Percentiles rank a stretch among this genome's conserved stretches.
These are phyloP conservation scores for Clusia tigrina DNA, from an alignment of 2,888 invertebrate species.

Conservation along the genomic window DNA sequence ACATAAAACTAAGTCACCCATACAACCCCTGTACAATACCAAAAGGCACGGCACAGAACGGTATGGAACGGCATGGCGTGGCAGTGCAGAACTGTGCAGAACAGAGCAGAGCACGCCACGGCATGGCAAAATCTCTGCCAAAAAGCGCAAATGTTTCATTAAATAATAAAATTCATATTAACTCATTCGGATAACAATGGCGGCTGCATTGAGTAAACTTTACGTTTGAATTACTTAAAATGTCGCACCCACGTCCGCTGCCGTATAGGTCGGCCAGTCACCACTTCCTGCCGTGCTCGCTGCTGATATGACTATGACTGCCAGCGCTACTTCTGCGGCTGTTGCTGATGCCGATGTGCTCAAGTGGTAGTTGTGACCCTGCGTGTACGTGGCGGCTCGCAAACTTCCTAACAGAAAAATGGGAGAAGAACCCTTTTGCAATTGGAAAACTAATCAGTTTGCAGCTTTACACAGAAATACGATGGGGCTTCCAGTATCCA, in stretches of 20 bases:
- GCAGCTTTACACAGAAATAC: too few relatives aligned
- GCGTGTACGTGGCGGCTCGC: neutral
- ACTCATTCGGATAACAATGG: constrained; percentile 21
- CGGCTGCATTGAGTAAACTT: constrained; percentile 24
- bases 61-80: too few relatives aligned
- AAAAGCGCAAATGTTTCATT: constrained; percentile 39
- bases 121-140: constrained; percentile 21
- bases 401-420: too few relatives aligned
- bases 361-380: neutral
- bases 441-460: too few relatives aligned
- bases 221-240: constrained; percentile 1
- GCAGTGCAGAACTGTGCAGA: too few relatives aligned
- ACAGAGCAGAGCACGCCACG: neutral
- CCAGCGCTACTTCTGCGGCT: neutral
- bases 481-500: too few relatives aligned
- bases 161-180: constrained; percentile 45
- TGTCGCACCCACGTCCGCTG: constrained; percentile 1
- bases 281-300: neutral
- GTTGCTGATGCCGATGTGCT: neutral
- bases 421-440: too few relatives aligned
- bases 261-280: neutral
- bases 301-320: neutral
- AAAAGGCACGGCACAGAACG: too few relatives aligned
- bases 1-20: constrained; percentile 4
- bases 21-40: too few relatives aligned